Base-by-base conservation (phyloP, 2,888 invertebrate species). In the Panorpa germanica region DNA sequence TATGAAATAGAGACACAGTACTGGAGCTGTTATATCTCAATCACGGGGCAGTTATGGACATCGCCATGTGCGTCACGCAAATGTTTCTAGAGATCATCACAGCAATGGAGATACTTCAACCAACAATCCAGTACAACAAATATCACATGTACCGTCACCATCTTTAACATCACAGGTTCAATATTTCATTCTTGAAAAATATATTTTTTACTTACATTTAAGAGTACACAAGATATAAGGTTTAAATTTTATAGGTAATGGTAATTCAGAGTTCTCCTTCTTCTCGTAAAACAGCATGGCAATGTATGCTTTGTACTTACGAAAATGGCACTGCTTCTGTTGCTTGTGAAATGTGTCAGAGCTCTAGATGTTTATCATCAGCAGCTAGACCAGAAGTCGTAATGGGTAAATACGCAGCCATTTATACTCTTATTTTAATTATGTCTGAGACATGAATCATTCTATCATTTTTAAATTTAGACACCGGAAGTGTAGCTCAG, bases 261-360 rank as follows among this genome's bases (percentile, higher is more conserved):
- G n/a, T n/a, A n/a, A n/a, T n/a, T 10, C 4, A 12, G 9, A n/a
- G 16, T 33, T 35, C 37, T 29, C 38, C 37, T 15, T 39, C 40
- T 24, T 35, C 37, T 18, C 38, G 57, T 15, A 34, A 46, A 2
- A 47, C 53, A 25, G 63, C 67, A 34, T 82, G 82, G 82, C 68
- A 77, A 36, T 85, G 83, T 44, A 61, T 70, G 22, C 65, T 78
- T 28, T 85, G 85, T 49, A 85, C 85, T 9, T 85, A 67, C 47
- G 72, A 75, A 53, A 85, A 85, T 50, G 62, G 63, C 14, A 60
- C 59, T 33, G 58, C 61, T 4, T 59, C 60, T 25, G 63, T 61
- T 21, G 58, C 59, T 11, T 68, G 68, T 44, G 67, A 67, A 43
- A 67, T 68, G 49, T 68, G 80, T 74, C 82, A 57, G 63, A 74